phyloP scores from a whole-genome alignment of 2,888 invertebrate genomes.

The Matsumyia berberina region DNA sequence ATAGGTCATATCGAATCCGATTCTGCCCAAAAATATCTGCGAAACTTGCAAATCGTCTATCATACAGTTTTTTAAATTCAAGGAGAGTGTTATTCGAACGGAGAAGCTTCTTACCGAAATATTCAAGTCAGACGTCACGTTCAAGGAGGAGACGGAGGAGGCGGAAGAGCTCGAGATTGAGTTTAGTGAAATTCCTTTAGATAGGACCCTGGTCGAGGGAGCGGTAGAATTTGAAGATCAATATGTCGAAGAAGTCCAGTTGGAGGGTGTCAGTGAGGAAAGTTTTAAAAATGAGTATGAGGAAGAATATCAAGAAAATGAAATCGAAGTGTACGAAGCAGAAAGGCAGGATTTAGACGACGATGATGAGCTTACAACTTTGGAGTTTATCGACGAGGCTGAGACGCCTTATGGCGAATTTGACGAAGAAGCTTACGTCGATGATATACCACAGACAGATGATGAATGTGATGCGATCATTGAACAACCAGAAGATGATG shows the following conservation, averaged over 20 bases:
- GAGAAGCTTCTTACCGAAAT: constrained; percentile 63
- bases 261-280: constrained; percentile 40
- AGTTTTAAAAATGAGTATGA: constrained; percentile 16
- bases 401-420: constrained; percentile 45
- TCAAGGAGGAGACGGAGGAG: constrained; percentile 44
- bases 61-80: constrained; percentile 68
- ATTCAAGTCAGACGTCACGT: constrained; percentile 44
- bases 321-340: constrained; percentile 35
- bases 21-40: constrained; percentile 64
- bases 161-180: constrained; percentile 17
- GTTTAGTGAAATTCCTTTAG: constrained; percentile 7
- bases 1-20: constrained; percentile 55
- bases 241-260: constrained; percentile 58
- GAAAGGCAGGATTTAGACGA: constrained; percentile 4
- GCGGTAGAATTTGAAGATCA: constrained; percentile 53
- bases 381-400: constrained; percentile 61
- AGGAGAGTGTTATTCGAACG: constrained; percentile 62
- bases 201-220: constrained; percentile 17
- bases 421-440: constrained; percentile 59
- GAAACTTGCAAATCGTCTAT: constrained; percentile 56
- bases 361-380: constrained; percentile 18
- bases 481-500: constrained; percentile 22
- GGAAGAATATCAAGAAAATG: background rate
- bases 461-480: constrained; percentile 22
- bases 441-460: constrained; percentile 30